Base-by-base conservation (phyloP, 2,888 invertebrate species). In the Buathra laborator region DNA sequence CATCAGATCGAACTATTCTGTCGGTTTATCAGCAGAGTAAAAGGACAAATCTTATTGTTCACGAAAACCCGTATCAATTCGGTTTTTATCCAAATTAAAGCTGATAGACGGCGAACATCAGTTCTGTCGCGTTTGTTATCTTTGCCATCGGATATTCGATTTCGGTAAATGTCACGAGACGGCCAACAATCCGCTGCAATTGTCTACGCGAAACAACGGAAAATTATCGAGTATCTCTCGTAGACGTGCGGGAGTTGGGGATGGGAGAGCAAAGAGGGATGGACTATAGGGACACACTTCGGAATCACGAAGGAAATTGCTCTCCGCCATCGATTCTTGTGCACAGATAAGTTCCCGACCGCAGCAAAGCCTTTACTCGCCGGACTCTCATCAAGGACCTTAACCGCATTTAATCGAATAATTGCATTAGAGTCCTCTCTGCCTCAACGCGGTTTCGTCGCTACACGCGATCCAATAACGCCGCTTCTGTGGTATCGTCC, bases 301-400 rank as follows among this genome's bases (percentile, higher is more conserved):
- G 12, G 70, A 85, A 79, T 82, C 62, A 56, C 75, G 64, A 81
- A 67, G 66, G 70, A 79, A 79, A 85, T 85, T 85, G 64, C 56
- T 71, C 56, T 67, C 37, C 37, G 79, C 43, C 75, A 78, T 81
- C 85, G 76, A 82, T 85, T 85, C 59, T 75, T 67, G 70, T 44
- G 56, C 59, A 62, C 76, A 79, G 82, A 85, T 85, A 85, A 85
- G 79, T 85, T 82, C 64, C 70, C 82, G 59, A 85, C 79, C 85
- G 67, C 77, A 37, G 79, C 56, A 79, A 76, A 81, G 56, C 72
- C 67, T 72, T 66, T 75, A 71, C 66, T 76, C 70, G 29, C 32
- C 79, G 59, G 67, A 71, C 82, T 79, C 85, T 82, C 85, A 44
- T 79, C 59, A 32, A 67, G 59, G 75, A 51, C 71, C 77, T 74